These are phyloP conservation scores for Tupiocoris notatus DNA, from an alignment of 2,888 invertebrate genomes.

Conservation along the genomic window DNA sequence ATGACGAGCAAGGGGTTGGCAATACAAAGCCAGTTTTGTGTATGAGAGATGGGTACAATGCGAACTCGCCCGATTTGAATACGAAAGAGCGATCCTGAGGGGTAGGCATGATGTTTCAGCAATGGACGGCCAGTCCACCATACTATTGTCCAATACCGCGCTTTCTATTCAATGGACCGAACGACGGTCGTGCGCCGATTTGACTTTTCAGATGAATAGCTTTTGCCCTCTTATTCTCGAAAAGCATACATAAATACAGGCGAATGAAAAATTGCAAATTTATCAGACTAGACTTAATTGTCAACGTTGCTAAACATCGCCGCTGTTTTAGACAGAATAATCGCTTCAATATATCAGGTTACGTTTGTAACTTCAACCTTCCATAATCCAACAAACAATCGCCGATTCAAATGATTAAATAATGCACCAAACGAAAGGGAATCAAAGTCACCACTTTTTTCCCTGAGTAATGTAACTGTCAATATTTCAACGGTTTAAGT, in stretches of 20 bases:
- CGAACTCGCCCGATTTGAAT: background rate
- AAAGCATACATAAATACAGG: background rate
- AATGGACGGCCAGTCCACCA: background rate
- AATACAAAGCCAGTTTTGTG: background rate
- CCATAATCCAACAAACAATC: too few species aligned
- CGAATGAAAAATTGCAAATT: background rate
- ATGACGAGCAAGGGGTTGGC: background rate
- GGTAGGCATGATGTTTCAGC: background rate
- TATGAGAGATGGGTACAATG: background rate
- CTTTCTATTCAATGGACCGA: background rate
- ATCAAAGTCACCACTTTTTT: too few species aligned
- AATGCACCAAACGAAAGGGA: too few species aligned
- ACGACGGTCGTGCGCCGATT: background rate
- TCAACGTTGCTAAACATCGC: too few species aligned
- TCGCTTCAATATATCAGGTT: too few species aligned
- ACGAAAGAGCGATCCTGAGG: background rate
- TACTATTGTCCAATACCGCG: background rate
- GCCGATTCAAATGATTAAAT: too few species aligned
- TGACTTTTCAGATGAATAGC: background rate
- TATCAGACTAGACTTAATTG: too few species aligned
- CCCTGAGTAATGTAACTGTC: too few species aligned
- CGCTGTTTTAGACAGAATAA: too few species aligned
- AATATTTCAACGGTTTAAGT: too few species aligned
- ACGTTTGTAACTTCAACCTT: too few species aligned
- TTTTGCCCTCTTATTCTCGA: background rate